Evolutionary conservation across 2,113 vertebrate genomes (phyloP), one percentile per base, ranked within the genome.

Genomic region (Pampusana beccarii): DNA sequence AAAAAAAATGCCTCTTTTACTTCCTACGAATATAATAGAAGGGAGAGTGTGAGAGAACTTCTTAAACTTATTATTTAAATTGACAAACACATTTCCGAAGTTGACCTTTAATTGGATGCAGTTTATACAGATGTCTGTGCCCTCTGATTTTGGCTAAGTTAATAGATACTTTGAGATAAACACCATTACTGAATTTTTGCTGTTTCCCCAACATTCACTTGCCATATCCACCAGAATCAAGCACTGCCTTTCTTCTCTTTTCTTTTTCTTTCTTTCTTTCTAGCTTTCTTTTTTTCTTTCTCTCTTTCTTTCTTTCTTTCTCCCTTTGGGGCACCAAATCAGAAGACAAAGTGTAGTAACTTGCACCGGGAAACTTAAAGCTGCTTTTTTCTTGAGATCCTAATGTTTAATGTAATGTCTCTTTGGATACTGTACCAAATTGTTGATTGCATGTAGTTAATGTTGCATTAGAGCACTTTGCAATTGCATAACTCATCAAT

Each of bases 401-500:
- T 98, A 94, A 97, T 97, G 97, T 98, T 98, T 98, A 97, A 97
- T 98, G 98, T 98, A 96, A 97, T 96, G 98, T 98, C 98, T 98
- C 93, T 98, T 97, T 97, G 96, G 96, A 98, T 97, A 97, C 97
- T 97, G 97, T 98, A 98, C 97, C 97, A 98, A 98, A 98, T 98
- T 84, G 98, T 98, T 98, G 98, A 96, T 98, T 98, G 98, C 98
- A 98, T 99, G 98, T 98, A 97, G 98, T 98, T 98, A 98, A 98
- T 98, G 98, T 98, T 99, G 98, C 98, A 98, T 98, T 98, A 98
- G 98, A 98, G 98, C 98, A 98, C 98, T 98, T 98, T 98, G 98
- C 98, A 98, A 95, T 98, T 98, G 98, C 98, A 98, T 98, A 97
- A 98, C 97, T 98, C 98, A 98, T 98, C 97, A 90, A 97, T 98